Evolutionary conservation across 2,888 invertebrate genomes (phyloP).

Genomic region (Dasysyrphus albostriatus): DNA sequence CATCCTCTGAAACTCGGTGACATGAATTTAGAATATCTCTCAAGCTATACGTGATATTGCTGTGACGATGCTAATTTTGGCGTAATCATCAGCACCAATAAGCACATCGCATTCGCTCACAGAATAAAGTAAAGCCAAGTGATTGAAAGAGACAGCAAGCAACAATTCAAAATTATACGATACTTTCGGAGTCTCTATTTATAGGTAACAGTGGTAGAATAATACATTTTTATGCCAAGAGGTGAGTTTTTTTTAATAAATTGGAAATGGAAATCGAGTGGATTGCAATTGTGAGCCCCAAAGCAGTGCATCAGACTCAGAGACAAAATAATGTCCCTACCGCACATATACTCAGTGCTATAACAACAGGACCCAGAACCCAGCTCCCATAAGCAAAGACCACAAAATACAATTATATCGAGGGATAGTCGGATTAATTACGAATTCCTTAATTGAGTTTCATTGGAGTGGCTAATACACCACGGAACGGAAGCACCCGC

Average conservation of each 20-base stretch:
- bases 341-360: background rate
- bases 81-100: conserved; percentile 46
- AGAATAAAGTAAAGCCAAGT: background rate
- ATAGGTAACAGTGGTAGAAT: too few species aligned
- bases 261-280: conserved; percentile 51
- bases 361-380: background rate
- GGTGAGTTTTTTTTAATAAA: conserved; percentile 50
- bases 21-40: conserved; percentile 30
- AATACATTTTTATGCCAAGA: conserved; percentile 36
- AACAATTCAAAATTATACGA: conserved; percentile 3
- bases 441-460: conserved; percentile 72
- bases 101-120: background rate
- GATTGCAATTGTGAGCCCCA: conserved; percentile 15
- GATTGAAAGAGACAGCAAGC: background rate
- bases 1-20: background rate
- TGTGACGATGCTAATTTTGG: conserved; percentile 62
- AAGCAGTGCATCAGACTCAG: conserved; percentile 15
- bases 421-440: conserved; percentile 68
- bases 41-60: conserved; percentile 42
- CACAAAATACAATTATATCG: conserved; percentile 68
- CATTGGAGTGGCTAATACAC: conserved; percentile 69
- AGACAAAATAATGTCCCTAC: background rate
- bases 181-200: background rate
- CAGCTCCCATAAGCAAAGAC: conserved; percentile 16
- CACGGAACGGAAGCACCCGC: conserved; percentile 13